Evolutionary conservation across 1,140 invertebrate genomes (phyloP), one percentile per base, ranked within the genome.

Genomic region (Rhopalosiphum maidis): DNA sequence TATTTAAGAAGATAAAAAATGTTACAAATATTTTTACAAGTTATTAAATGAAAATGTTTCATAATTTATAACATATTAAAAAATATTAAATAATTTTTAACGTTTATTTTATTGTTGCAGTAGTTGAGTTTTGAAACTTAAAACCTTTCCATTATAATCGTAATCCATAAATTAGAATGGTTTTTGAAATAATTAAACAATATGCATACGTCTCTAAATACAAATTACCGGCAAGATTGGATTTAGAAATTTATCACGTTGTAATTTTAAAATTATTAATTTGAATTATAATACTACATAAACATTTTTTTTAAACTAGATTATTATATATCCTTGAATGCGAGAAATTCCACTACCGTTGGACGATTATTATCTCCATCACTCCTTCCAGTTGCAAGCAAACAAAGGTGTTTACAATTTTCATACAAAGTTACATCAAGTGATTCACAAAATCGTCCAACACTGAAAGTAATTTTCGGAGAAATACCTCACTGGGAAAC

Each of bases 361-460:
- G 91, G 91, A 21, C 60, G 35, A 93, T n/a, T 93, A 15, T 8
- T 93, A 41, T 93, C 91, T 30, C 91, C 91, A 30, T 23, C 8
- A 37, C 46, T 93, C 86, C 48, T 15, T 30, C 91, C 91, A 30
- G n/a, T 54, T 43, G 85, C 41, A 55, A 54, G 2, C 41, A 93
- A 86, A 86, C 91, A 93, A 41, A 93, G 48, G 25, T 93, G 91
- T 86, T 54, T 93, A 37, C 55, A 55, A 25, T 93, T 93, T 54
- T 93, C 91, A 7, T 93, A 93, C 21, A 86, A 55, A 93, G 77
- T 93, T 41, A 43, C 21, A 0, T 30, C 35, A 25, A 25, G 48
- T 2, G 30, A 37, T 30, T 30, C 35, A 25, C 22, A 18, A 3
- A 37, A n/a, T 35, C 37, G 4, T 9, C 35, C 77, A 25, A 30